Evolutionary conservation across 2,113 vertebrate species (phyloP).

Genomic region (Dromiciops gliroides): DNA sequence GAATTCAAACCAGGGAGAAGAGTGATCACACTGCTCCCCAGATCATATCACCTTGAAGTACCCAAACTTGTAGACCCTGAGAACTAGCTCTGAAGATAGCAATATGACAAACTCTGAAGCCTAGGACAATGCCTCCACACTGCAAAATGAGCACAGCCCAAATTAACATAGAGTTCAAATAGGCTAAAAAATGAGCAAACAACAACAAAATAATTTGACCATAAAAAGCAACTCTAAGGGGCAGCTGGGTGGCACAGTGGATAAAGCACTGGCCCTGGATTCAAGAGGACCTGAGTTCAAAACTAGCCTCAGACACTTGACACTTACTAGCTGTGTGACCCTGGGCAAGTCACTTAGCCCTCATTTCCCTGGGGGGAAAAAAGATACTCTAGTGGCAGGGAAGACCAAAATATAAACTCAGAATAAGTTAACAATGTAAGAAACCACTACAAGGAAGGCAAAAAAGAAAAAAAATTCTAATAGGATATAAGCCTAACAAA

Average conservation of each 20-base stretch:
- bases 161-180: not conserved
- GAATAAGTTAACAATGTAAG: not conserved
- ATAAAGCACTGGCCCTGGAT: too few species aligned
- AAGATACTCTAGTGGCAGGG: not conserved
- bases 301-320: too few species aligned
- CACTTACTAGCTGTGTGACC: too few species aligned
- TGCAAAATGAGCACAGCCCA: not conserved
- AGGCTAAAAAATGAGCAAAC: not conserved
- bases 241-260: too few species aligned
- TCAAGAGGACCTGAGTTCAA: too few species aligned
- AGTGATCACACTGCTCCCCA: not conserved
- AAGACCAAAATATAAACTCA: not conserved
- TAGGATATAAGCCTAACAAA: too few species aligned
- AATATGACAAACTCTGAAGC: not conserved
- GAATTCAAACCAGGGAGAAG: not conserved
- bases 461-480: too few species aligned
- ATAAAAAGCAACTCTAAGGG: too few species aligned
- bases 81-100: not conserved
- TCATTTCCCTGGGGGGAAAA: too few species aligned
- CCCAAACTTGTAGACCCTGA: not conserved
- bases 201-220: not conserved
- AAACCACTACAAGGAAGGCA: not conserved
- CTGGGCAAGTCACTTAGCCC: too few species aligned
- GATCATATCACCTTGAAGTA: not conserved
- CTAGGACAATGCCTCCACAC: not conserved